Evolutionary conservation across 2,113 vertebrate genomes (phyloP), one percentile per base, ranked within the genome.

Genomic region (Zapus hudsonius): DNA sequence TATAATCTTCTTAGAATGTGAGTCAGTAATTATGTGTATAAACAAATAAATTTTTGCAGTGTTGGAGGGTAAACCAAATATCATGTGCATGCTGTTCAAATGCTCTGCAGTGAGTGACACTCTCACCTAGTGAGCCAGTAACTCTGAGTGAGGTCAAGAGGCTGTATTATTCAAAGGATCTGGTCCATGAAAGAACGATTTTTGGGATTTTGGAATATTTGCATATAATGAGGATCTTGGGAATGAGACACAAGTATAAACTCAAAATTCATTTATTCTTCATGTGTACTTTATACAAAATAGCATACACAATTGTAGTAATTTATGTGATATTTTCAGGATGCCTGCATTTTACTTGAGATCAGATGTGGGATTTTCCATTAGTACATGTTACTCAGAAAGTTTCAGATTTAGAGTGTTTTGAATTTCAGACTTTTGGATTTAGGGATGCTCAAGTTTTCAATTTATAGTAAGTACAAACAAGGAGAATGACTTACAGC

Each of bases 401-500:
- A 42, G 36, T 63, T 81, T 81, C 36, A 42, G 27, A 42, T 81
- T 61, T 57, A 63, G 25, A 27, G 36, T 20, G 40, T 29, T 80
- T 80, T 61, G 57, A 17, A 40, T 40, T 61, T 80, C 38, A 61
- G 47, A 36, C 6, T 29, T 80, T 61, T 29, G 57, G 38, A 80
- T 13, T n/a, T 38, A 59, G 52, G 10, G 52, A 27, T 61, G 25
- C 78, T 40, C 23, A 80, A 3, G 12, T 69, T 69, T 1, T 20
- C n/a, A 69, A 36, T 69, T 0, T 75, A 80, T 69, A 89, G 76
- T 44, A 94, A 95, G 92, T 93, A 66, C 70, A 94, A 72, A 61
- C 94, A 85, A 76, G 61, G 25, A 92, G 55, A 66, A 63, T 90
- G 25, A 83, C 94, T 95, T 92, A 5, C 5, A 69, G 69, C 11